Conservation (phyloP, 2,113 vertebrate genomes). For the Protobothrops mucrosquamatus region DNA sequence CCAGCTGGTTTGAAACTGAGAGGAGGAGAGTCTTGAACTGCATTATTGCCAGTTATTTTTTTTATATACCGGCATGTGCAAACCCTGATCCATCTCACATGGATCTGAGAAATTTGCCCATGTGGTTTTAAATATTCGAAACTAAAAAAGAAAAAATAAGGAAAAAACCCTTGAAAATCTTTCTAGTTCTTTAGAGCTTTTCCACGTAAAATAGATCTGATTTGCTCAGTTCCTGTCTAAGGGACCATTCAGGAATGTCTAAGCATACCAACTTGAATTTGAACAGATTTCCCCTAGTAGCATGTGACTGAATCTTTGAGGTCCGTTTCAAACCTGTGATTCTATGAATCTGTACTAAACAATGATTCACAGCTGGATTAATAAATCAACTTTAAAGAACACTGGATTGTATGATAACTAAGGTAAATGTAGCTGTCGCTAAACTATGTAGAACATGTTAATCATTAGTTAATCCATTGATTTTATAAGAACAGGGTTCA, state of each 20-base stretch:
- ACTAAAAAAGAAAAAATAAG: neutral
- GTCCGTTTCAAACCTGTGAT: neutral
- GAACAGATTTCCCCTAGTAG: neutral
- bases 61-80: neutral
- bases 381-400: neutral
- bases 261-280: neutral
- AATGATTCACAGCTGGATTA: neutral
- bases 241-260: neutral
- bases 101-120: neutral
- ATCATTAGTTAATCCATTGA: neutral
- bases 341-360: neutral
- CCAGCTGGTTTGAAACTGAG: neutral
- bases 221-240: neutral
- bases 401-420: neutral
- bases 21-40: neutral
- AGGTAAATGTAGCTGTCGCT: neutral
- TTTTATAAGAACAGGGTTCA: neutral
- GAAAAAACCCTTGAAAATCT: neutral
- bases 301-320: neutral
- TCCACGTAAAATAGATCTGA: neutral
- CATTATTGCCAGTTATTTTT: neutral
- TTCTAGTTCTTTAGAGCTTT: neutral
- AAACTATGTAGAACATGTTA: neutral
- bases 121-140: neutral
- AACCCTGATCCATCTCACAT: neutral